Percentiles rank a stretch among this genome's conserved stretches.
Conservation (phyloP, 2,113 vertebrate genomes). For the Oxyura jamaicensis region DNA sequence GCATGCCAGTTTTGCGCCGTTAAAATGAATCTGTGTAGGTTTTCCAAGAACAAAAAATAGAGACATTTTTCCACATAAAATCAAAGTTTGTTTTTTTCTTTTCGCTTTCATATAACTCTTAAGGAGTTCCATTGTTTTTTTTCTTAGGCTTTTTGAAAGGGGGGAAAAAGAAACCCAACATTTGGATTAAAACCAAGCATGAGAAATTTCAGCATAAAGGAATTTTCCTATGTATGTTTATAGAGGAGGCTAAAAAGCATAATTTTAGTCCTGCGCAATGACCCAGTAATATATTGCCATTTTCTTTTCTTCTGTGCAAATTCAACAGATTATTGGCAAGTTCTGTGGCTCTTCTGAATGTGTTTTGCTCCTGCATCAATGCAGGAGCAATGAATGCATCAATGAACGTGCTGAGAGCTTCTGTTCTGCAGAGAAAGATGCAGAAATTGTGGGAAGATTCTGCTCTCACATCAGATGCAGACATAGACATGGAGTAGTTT, state of each 20-base stretch:
- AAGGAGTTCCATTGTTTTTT: background rate
- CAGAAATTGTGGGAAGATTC: background rate
- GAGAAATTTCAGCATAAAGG: conserved; percentile 1
- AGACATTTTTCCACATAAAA: conserved; percentile 56
- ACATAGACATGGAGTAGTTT: background rate
- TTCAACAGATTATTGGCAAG: no score
- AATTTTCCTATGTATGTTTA: background rate
- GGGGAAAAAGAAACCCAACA: background rate
- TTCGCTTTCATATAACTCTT: background rate
- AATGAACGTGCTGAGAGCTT: fast-evolving
- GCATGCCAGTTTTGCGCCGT: background rate
- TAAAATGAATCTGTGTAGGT: background rate
- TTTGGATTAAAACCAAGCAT: background rate
- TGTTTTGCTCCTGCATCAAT: background rate
- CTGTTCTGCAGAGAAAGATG: fast-evolving
- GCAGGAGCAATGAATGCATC: no score
- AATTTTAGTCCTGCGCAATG: background rate
- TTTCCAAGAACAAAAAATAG: conserved; percentile 36
- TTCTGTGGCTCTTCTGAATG: background rate
- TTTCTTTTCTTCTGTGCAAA: background rate
- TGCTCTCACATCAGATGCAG: background rate
- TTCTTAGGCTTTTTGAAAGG: background rate
- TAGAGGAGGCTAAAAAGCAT: background rate
- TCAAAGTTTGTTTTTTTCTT: background rate
- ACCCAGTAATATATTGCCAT: background rate